A percentile compares a stretch with the other conserved stretches of the same genome.
These are phyloP conservation scores for Ciconia stormi DNA, from an alignment of 2,113 vertebrate genomes.

Conservation along the genomic window DNA sequence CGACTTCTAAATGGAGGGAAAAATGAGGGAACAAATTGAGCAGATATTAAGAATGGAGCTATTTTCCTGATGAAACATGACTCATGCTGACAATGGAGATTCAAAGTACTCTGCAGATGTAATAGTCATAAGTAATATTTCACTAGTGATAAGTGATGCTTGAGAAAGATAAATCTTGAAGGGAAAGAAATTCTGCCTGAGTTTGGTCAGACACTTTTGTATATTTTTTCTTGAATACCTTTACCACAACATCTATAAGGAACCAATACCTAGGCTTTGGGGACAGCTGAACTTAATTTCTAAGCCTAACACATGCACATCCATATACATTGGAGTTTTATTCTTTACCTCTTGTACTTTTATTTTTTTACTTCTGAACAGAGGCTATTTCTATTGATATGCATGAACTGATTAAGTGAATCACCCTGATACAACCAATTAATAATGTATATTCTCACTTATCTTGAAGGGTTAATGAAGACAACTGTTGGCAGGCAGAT, in stretches of 20 bases:
- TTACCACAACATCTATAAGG: not conserved
- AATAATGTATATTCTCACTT: not conserved
- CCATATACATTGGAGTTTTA: not conserved
- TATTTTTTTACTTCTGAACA: not conserved
- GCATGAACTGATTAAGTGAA: not conserved
- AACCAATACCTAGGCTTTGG: not conserved
- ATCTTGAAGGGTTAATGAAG: not conserved
- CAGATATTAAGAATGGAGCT: conserved; percentile 25
- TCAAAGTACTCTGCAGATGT: conserved; percentile 23
- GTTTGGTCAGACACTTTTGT: not conserved
- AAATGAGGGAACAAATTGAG: conserved; percentile 2
- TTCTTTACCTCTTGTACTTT: not conserved
- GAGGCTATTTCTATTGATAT: not conserved
- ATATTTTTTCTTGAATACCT: not conserved
- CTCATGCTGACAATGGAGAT: conserved; percentile 14
- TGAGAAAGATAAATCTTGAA: conserved; percentile 8
- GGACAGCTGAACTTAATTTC: not conserved
- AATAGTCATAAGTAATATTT: conserved; percentile 46
- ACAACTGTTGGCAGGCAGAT: not conserved
- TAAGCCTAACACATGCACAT: not conserved
- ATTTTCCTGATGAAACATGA: conserved; percentile 47
- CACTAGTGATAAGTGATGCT: conserved; percentile 14
- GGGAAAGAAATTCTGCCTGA: not conserved
- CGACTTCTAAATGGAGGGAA: not conserved
- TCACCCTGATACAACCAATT: not conserved